Conservation (phyloP, 1,140 invertebrate species). For the Anadara kagoshimensis region DNA sequence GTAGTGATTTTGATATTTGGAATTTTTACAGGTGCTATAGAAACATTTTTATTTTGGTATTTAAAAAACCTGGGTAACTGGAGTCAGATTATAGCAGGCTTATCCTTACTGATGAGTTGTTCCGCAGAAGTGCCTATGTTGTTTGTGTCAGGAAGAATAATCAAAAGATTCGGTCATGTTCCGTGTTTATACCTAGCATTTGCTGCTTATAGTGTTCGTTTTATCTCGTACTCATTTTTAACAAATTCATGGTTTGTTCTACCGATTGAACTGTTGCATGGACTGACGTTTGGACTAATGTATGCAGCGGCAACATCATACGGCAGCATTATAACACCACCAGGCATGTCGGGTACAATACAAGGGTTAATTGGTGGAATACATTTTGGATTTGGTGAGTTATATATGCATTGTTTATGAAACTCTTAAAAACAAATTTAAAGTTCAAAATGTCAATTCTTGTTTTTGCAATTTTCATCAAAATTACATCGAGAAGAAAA, state of each 20-base stretch:
- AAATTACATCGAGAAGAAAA: too few relatives aligned
- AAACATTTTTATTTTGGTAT: conserved; percentile 92
- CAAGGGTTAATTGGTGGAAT: conserved; percentile 87
- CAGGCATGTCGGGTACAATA: conserved; percentile 88
- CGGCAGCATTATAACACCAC: conserved; percentile 88
- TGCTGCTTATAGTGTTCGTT: conserved; percentile 83
- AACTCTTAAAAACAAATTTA: too few relatives aligned
- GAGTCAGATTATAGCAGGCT: conserved; percentile 87
- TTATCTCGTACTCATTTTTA: conserved; percentile 88
- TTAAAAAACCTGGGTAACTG: conserved; percentile 80
- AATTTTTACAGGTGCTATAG: conserved; percentile 88
- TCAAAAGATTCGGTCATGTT: conserved; percentile 88
- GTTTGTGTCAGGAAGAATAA: conserved; percentile 84
- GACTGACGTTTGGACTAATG: conserved; percentile 90
- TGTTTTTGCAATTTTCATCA: too few relatives aligned
- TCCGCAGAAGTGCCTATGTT: conserved; percentile 89
- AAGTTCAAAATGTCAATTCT: too few relatives aligned
- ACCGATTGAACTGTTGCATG: conserved; percentile 89
- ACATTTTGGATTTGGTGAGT: conserved; percentile 72
- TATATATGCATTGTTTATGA: too few relatives aligned
- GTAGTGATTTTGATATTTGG: conserved; percentile 88
- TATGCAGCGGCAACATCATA: conserved; percentile 93
- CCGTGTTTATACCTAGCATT: conserved; percentile 88
- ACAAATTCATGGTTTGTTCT: conserved; percentile 83
- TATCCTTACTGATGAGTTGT: conserved; percentile 86